Percentiles rank a stretch among this genome's conserved stretches.
phyloP scores from a whole-genome alignment of 2,888 invertebrate genomes.

The Pseudoips prasinana region DNA sequence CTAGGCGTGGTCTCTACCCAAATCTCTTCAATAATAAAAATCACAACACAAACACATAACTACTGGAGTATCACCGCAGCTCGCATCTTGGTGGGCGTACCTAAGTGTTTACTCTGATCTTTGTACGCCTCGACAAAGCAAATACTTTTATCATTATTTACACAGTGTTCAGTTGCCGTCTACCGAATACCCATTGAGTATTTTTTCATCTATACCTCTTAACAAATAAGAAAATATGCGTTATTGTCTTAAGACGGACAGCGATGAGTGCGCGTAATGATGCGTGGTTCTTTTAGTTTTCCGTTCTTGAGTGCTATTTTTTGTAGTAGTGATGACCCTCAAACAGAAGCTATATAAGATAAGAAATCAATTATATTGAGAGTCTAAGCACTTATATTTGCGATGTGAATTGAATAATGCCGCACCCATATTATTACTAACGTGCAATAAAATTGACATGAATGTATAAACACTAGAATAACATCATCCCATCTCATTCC shows the following conservation, averaged over 20 bases:
- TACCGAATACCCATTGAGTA: constrained; percentile 58
- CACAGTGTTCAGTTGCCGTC: constrained; percentile 69
- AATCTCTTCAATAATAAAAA: constrained; percentile 6
- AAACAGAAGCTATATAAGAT: no score
- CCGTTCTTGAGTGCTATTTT: constrained; percentile 12
- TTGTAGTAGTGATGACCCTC: constrained; percentile 16
- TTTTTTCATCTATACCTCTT: constrained; percentile 51
- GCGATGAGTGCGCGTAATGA: constrained; percentile 27
- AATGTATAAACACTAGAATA: no score
- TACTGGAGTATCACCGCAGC: constrained; percentile 53
- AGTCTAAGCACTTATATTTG: no score
- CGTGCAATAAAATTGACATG: no score
- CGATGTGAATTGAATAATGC: no score
- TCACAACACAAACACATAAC: constrained; percentile 38
- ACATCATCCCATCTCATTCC: no score
- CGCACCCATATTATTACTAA: no score
- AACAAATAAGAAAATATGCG: constrained; percentile 49
- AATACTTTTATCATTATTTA: constrained; percentile 79
- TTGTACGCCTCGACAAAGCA: constrained; percentile 70
- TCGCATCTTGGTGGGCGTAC: constrained; percentile 58
- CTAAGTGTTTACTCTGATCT: constrained; percentile 71
- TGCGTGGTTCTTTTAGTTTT: constrained; percentile 24
- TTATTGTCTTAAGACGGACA: constrained; percentile 47
- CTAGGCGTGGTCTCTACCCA: no score
- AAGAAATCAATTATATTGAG: no score